These are phyloP conservation scores for Caenorhabditis sp. DNA, from an alignment of 2,888 invertebrate species.

Conservation along the genomic window DNA sequence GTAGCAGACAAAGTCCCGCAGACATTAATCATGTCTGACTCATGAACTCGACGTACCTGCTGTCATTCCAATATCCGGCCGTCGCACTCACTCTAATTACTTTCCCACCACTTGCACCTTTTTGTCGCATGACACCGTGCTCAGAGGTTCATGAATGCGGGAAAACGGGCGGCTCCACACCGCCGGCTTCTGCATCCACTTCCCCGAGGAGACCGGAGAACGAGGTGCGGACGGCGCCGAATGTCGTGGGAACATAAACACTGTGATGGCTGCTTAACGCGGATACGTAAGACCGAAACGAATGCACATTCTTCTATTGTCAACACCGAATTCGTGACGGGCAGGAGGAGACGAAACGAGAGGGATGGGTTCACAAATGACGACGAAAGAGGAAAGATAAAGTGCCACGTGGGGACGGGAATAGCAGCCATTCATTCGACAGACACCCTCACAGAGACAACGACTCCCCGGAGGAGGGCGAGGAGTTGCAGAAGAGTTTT, in stretches of 20 bases:
- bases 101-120: not conserved
- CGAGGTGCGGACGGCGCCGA: not conserved
- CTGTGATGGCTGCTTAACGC: constrained; percentile 12
- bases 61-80: not conserved
- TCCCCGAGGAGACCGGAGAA: constrained; percentile 31
- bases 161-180: constrained; percentile 3
- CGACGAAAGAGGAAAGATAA: constrained; percentile 1
- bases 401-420: constrained; percentile 20
- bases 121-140: constrained; percentile 9
- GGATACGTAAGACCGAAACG: constrained; percentile 6
- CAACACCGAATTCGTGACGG: constrained; percentile 46
- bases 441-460: constrained; percentile 48
- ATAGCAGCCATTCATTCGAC: not conserved
- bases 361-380: constrained; percentile 9
- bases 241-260: constrained; percentile 43
- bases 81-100: constrained; percentile 15
- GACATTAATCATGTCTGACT: not conserved
- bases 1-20: too few relatives aligned
- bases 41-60: not conserved
- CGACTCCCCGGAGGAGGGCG: constrained; percentile 43
- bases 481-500: constrained; percentile 29
- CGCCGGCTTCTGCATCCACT: constrained; percentile 2
- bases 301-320: constrained; percentile 43
- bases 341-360: not conserved
- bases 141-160: constrained; percentile 43